phyloP scores from a whole-genome alignment of 2,113 vertebrate species.

The Elanus axillaris region DNA sequence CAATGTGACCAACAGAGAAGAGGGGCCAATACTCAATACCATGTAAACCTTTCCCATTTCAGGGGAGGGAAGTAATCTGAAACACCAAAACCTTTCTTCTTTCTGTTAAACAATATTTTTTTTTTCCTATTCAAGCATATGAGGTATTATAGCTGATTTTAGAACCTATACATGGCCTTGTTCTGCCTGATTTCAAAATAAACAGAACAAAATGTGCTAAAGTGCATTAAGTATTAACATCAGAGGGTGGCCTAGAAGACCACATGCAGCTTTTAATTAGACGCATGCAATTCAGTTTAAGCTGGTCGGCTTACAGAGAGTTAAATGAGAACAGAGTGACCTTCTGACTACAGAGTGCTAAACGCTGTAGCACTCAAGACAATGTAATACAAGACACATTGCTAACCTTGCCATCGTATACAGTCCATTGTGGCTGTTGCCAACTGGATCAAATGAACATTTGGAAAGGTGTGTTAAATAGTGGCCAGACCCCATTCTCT shows the following conservation, averaged over 20 bases:
- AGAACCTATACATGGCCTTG: not conserved
- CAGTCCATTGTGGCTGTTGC: not conserved
- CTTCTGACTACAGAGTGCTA: not conserved
- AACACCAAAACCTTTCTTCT: not conserved
- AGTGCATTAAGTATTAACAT: not conserved
- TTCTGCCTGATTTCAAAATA: not conserved
- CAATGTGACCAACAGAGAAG: not conserved
- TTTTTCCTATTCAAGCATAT: not conserved
- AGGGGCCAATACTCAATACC: not conserved
- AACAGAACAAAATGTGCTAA: not conserved
- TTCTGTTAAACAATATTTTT: not conserved
- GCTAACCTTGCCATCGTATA: not conserved
- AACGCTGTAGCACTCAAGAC: not conserved
- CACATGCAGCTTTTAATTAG: constrained; percentile 11
- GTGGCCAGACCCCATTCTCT: constrained; percentile 44
- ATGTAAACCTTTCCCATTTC: not conserved
- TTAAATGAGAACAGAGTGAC: not conserved
- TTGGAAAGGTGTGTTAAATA: constrained; percentile 52
- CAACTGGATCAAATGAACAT: not conserved
- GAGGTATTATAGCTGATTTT: not conserved
- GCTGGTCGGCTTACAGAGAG: not conserved
- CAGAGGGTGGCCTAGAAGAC: not conserved
- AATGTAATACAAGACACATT: not conserved
- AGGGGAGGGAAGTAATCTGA: not conserved
- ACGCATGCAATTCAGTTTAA: not conserved